Percentiles rank a stretch among this genome's conserved stretches.
These are phyloP conservation scores for Ophiodon elongatus DNA, from an alignment of 2,113 vertebrate genomes.

Conservation along the genomic window DNA sequence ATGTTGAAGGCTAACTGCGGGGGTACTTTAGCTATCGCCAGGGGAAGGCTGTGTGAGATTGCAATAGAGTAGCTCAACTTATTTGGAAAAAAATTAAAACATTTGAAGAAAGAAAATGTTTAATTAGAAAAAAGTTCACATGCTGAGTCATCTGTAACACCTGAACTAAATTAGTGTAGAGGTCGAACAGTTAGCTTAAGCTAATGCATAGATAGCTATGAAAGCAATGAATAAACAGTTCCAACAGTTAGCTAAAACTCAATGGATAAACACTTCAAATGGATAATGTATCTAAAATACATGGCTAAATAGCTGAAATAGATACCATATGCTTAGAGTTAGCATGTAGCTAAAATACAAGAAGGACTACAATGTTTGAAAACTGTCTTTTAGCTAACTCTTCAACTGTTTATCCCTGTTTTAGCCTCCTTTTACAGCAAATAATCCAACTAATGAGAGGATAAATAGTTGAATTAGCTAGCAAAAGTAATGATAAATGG, in stretches of 20 bases:
- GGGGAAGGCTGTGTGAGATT: background rate
- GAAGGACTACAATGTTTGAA: background rate
- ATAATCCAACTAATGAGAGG: background rate
- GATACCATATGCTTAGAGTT: too few relatives aligned
- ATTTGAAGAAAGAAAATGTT: too few relatives aligned
- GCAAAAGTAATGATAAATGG: too few relatives aligned
- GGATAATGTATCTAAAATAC: background rate
- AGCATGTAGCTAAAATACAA: background rate
- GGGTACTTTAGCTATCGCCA: background rate
- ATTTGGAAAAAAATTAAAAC: background rate
- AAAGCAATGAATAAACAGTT: background rate
- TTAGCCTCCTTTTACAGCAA: too few relatives aligned
- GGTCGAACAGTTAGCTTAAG: background rate
- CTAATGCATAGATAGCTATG: background rate
- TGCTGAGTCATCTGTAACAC: background rate
- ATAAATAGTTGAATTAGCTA: background rate
- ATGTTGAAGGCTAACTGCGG: background rate
- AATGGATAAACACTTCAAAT: background rate
- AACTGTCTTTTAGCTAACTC: background rate
- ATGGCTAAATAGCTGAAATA: too few relatives aligned
- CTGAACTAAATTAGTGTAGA: background rate
- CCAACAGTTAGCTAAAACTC: background rate
- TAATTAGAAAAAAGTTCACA: background rate
- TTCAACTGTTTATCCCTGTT: too few relatives aligned
- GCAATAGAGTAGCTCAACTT: background rate